These are phyloP conservation scores for Cepaea nemoralis DNA, from an alignment of 1,140 invertebrate genomes.

Conservation along the genomic window DNA sequence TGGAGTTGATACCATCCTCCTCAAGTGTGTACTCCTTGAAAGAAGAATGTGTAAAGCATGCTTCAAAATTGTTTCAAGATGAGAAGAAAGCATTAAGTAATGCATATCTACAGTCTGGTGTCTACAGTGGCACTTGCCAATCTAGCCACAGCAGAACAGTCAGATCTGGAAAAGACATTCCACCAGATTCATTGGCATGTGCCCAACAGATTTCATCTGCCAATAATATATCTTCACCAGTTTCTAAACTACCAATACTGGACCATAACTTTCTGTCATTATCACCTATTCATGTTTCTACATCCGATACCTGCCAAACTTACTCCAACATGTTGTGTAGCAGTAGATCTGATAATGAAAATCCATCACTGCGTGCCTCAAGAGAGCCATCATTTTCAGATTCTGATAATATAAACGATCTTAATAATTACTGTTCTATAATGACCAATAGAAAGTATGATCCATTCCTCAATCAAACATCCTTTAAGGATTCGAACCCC, in stretches of 20 bases:
- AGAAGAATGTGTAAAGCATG: not conserved
- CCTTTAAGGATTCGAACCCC: not conserved
- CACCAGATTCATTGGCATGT: not conserved
- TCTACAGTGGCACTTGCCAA: not conserved
- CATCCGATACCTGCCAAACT: not conserved
- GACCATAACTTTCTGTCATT: not conserved
- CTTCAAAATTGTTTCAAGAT: not conserved
- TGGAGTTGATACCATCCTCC: not conserved
- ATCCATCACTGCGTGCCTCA: not conserved
- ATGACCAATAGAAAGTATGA: not conserved
- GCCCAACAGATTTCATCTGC: not conserved
- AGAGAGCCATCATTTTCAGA: not conserved
- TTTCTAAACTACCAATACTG: not conserved
- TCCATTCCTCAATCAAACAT: constrained; percentile 13
- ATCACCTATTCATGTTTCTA: not conserved
- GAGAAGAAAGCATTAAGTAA: not conserved
- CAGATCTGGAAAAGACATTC: not conserved
- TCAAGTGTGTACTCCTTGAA: not conserved
- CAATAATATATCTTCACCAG: not conserved
- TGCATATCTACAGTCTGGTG: not conserved
- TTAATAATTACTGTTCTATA: not conserved
- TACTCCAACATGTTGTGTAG: not conserved
- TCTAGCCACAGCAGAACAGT: not conserved
- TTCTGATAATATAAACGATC: not conserved
- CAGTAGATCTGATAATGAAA: not conserved